phyloP scores from a whole-genome alignment of 64 coral and sea anemone genomes.

The Platygyra sinensis region DNA sequence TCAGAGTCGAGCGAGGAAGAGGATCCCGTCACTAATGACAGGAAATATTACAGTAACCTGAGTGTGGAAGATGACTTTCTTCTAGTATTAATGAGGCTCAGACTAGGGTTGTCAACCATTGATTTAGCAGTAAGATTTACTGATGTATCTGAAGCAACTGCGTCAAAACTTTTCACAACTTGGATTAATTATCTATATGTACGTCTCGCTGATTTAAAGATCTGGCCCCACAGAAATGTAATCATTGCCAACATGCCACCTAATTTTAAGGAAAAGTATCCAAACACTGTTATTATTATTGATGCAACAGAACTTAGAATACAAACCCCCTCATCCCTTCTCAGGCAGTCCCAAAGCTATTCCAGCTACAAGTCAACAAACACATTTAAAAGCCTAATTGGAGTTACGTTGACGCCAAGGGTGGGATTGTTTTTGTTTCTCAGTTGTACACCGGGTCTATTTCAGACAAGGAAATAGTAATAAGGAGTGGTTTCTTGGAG shows the following conservation, averaged over 20 bases:
- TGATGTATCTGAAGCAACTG: constrained; percentile 21
- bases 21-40: not conserved
- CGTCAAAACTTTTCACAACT: constrained; percentile 2
- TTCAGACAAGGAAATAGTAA: constrained; percentile 54
- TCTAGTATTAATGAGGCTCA: constrained; percentile 46
- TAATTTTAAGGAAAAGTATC: too few relatives aligned
- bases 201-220: too few relatives aligned
- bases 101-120: constrained; percentile 43
- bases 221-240: too few relatives aligned
- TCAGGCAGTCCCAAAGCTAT: constrained; percentile 54
- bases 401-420: constrained; percentile 61
- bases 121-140: constrained; percentile 50
- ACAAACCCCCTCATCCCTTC: too few relatives aligned
- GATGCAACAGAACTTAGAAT: too few relatives aligned
- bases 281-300: too few relatives aligned
- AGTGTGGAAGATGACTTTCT: too few relatives aligned
- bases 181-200: too few relatives aligned
- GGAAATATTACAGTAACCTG: constrained; percentile 6
- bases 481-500: constrained; percentile 41
- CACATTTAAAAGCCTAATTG: constrained; percentile 58
- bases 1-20: constrained; percentile 25
- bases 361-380: constrained; percentile 48
- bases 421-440: constrained; percentile 60
- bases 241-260: too few relatives aligned
- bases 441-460: constrained; percentile 46